phyloP scores from a whole-genome alignment of 2,797 vertebrate species.

The Chrysocyon brachyurus region DNA sequence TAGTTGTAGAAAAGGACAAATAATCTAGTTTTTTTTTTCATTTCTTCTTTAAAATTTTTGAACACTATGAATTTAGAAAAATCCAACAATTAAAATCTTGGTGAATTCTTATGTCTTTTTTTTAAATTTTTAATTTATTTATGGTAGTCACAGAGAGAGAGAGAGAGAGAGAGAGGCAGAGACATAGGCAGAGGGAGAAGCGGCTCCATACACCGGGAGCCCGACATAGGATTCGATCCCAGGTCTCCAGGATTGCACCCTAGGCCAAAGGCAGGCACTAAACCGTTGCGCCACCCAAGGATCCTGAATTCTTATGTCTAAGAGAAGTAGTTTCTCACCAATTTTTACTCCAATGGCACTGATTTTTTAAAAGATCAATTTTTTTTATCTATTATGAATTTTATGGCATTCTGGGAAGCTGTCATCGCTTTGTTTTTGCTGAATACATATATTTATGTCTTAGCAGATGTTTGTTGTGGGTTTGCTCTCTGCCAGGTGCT shows the following conservation, averaged over 20 bases:
- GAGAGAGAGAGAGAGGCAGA: no score
- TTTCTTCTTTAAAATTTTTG: background rate
- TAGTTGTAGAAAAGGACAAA: background rate
- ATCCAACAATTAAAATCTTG: background rate
- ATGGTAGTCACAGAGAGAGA: no score
- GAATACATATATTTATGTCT: background rate
- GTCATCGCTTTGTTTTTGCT: slow-evolving; percentile 5
- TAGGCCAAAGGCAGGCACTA: no score
- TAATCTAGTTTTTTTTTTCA: background rate
- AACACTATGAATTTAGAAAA: background rate
- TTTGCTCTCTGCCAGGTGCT: background rate
- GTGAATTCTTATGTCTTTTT: background rate
- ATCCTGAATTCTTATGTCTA: background rate
- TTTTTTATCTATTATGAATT: background rate
- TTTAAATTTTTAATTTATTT: no score
- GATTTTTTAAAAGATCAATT: background rate
- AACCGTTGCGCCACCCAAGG: no score
- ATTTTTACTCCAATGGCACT: background rate
- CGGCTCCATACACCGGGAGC: no score
- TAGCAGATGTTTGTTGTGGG: background rate
- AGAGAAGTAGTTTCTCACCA: background rate
- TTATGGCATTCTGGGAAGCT: background rate
- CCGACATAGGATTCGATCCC: no score
- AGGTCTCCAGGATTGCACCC: no score
- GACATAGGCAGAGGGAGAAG: no score